Evolutionary conservation across 2,113 vertebrate species (phyloP), one percentile per base, ranked within the genome.

Genomic region (Nesoenas mayeri): DNA sequence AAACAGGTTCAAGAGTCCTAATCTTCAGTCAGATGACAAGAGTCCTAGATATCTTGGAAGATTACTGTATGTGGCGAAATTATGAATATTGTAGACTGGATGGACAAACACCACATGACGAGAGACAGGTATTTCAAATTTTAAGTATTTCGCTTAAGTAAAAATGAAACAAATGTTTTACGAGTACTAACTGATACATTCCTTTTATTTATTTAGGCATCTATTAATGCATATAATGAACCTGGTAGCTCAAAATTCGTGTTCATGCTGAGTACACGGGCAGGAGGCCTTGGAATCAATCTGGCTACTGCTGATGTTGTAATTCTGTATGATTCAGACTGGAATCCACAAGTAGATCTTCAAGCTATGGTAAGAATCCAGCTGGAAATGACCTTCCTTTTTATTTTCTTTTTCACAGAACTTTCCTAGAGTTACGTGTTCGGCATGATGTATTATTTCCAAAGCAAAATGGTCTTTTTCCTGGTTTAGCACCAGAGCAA

Each of bases 1-100:
- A 9, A 61, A 89, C 92, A 99, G 99, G 98, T 91, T 99, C 99
- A 12, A 98, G 99, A 71, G 98, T 99, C 85, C 97, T 99, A 77
- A 99, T 99, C 97, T 99, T 99, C 96, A 99, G 99, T 97, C 99
- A 99, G 97, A 99, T 99, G 99, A 99, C 99, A 85, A 99, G 99
- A 97, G 97, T 99, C 83, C 97, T 99, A 86, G 99, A 99, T 97
- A 99, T 99, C 97, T 97, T 99, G 98, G 99, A 99, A 98, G 99
- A 99, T 97, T 99, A 99, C 74, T 99, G 99, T 90, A 99, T 99
- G 99, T 99, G 99, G 99, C 98, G 98, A 95, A 99, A 99, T 95
- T 99, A 99, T 2, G 98, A 98, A 42, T 99, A 99, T 70, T 99
- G 99, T 66, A 98, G 99, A 40, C 97, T 99, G 96, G 99, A 99